These are phyloP conservation scores for Tridacna gigas DNA, from an alignment of 2,888 invertebrate genomes.

Conservation along the genomic window DNA sequence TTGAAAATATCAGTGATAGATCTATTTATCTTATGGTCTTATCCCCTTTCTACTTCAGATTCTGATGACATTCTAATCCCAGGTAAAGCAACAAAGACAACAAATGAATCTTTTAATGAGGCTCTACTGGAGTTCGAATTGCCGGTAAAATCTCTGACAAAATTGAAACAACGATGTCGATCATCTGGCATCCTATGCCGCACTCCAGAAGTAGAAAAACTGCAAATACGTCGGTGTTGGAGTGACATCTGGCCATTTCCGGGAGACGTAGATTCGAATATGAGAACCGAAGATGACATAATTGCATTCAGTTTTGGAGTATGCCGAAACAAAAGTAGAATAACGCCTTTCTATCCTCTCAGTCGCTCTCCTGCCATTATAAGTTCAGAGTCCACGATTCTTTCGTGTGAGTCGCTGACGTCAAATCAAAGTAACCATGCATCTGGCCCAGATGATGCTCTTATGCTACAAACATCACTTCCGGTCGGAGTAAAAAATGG, in stretches of 20 bases:
- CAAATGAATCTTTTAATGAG: too few relatives aligned
- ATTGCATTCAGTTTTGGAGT: slow-evolving; percentile 12
- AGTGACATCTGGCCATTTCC: slow-evolving; percentile 51
- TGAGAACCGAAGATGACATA: slow-evolving; percentile 1
- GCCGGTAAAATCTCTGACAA: not conserved
- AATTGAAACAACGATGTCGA: slow-evolving; percentile 3
- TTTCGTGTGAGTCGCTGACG: slow-evolving; percentile 12
- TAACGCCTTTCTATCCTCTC: slow-evolving; percentile 29
- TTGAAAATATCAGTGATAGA: too few relatives aligned
- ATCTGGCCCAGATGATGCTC: not conserved
- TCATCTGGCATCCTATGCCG: not conserved
- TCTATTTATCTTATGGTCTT: too few relatives aligned
- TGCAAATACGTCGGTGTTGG: slow-evolving; percentile 32
- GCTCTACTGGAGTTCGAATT: too few relatives aligned
- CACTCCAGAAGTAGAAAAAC: slow-evolving; percentile 8
- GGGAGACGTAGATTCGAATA: not conserved
- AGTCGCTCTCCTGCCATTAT: not conserved
- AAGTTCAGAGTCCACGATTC: not conserved
- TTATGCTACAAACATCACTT: slow-evolving; percentile 3
- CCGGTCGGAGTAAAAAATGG: not conserved
- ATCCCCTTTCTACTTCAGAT: too few relatives aligned
- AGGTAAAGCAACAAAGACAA: too few relatives aligned
- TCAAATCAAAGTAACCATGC: slow-evolving; percentile 12
- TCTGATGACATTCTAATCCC: too few relatives aligned
- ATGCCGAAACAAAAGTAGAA: slow-evolving; percentile 27